Evolutionary conservation across 2,113 vertebrate genomes (phyloP), one percentile per base, ranked within the genome.

Genomic region (Pterocles burchelli): DNA sequence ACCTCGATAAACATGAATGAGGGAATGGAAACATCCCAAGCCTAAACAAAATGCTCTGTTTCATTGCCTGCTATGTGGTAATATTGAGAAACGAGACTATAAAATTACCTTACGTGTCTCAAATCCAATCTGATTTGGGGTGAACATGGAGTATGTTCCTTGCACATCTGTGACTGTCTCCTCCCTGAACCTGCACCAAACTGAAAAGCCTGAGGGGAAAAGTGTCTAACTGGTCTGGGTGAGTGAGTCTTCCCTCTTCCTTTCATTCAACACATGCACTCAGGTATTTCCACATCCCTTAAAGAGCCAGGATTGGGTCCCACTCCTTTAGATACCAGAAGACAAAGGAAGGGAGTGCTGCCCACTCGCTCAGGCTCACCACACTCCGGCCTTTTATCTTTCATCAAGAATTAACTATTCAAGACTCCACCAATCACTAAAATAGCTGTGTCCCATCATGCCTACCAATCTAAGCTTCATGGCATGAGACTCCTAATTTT

Each of bases 331-430:
- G 6, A 36, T 41, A 17, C 20, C 61, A 88, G 26, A 57, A 24
- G 11, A 73, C 7, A 10, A 71, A 34, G 25, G 19, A 91, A 72
- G 4, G 1, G 1, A 57, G 7, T 15, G 17, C 22, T 45, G 17
- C 20, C 15, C 13, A 15, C 15, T 57, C 0, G 0, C 13, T 33
- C 28, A 36, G 66, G 4, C 8, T 83, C 28, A 58, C 21, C 54
- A 26, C 1, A 0, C 1, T 63, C 43, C 10, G 19, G 43, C 33
- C 31, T 87, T 87, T 62, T 43, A 36, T 6, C 8, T 91, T 85
- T 13, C 24, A 76, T 59, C 31, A 59, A 36, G 22, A n/a, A 49
- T 48, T 68, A 41, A 15, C 10, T n/a, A 1, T 16, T 61, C 6
- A 14, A 77, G 31, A 62, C 17, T 49, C 21, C 13, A 52, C 31